phyloP scores from a whole-genome alignment of 1,140 invertebrate genomes.

The Orchesella cincta region DNA sequence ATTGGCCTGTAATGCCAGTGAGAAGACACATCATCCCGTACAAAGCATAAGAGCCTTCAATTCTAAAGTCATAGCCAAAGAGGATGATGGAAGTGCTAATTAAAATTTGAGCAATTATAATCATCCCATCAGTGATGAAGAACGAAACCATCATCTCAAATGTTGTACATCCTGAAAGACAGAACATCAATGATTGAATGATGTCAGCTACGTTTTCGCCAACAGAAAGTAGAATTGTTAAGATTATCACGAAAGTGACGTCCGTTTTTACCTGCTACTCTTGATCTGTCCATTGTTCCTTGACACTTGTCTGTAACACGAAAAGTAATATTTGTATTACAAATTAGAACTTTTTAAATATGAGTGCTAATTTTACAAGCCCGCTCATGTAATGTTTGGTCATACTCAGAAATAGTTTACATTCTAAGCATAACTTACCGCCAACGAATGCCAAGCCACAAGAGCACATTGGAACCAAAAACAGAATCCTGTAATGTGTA shows the following conservation, averaged over 20 bases:
- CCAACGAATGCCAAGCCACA: conserved; percentile 94
- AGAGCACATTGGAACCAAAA: conserved; percentile 77
- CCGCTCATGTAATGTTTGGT: too few species aligned
- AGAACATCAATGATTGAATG: neutral
- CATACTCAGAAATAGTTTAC: too few species aligned
- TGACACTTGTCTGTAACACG: conserved; percentile 18
- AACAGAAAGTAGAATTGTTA: neutral
- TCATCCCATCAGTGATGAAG: conserved; percentile 24
- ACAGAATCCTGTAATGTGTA: conserved; percentile 67
- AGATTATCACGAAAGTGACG: too few species aligned
- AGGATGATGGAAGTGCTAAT: neutral
- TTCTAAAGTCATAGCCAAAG: neutral
- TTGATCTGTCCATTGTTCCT: conserved; percentile 32
- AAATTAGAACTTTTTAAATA: conserved; percentile 2
- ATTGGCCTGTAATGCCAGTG: neutral
- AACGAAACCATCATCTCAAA: conserved; percentile 22
- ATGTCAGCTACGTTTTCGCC: too few species aligned
- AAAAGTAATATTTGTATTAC: neutral
- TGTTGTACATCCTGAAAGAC: neutral
- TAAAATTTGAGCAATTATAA: neutral
- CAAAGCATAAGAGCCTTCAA: conserved; percentile 13
- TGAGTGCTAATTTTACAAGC: too few species aligned
- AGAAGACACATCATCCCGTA: conserved; percentile 12
- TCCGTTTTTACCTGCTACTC: conserved; percentile 25
- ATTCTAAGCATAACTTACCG: conserved; percentile 67